These are phyloP conservation scores for Macquaria australasica DNA, from an alignment of 2,113 vertebrate species.

Conservation along the genomic window DNA sequence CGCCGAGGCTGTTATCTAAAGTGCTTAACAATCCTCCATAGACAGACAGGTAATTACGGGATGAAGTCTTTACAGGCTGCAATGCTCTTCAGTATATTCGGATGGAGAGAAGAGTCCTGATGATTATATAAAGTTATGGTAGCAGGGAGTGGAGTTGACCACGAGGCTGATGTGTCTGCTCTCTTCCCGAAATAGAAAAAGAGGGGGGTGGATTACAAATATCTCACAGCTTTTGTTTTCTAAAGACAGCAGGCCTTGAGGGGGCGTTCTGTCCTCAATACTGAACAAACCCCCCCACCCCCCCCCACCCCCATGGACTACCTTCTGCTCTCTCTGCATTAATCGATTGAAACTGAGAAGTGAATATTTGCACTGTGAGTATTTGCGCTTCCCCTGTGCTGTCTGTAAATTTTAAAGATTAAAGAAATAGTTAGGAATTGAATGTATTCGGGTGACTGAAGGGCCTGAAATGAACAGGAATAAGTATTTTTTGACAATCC, in stretches of 20 bases:
- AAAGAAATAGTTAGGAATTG: neutral
- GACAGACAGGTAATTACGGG: conserved; percentile 59
- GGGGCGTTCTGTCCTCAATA: conserved; percentile 67
- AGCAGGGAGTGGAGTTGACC: conserved; percentile 47
- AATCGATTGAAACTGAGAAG: conserved; percentile 51
- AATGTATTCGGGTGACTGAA: conserved; percentile 21
- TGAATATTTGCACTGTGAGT: conserved; percentile 42
- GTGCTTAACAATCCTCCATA: conserved; percentile 39
- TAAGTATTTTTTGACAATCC: neutral
- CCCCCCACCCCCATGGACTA: conserved; percentile 30
- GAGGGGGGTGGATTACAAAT: conserved; percentile 64
- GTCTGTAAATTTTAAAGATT: conserved; percentile 1
- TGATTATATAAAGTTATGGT: conserved; percentile 59
- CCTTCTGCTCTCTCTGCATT: conserved; percentile 44
- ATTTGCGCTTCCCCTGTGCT: conserved; percentile 29
- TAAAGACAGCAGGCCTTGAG: conserved; percentile 66
- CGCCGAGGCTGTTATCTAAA: conserved; percentile 35
- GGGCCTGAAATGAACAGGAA: conserved; percentile 3
- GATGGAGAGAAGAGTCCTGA: conserved; percentile 21
- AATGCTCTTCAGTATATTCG: neutral
- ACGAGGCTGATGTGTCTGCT: conserved; percentile 53
- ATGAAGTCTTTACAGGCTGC: conserved; percentile 30
- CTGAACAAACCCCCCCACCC: conserved; percentile 29
- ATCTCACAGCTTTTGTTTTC: conserved; percentile 68
- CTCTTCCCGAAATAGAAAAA: conserved; percentile 67